Percentiles rank a stretch among this genome's conserved stretches.
Evolutionary conservation across 2,113 vertebrate species (phyloP).

Genomic region (Vireo altiloquus): DNA sequence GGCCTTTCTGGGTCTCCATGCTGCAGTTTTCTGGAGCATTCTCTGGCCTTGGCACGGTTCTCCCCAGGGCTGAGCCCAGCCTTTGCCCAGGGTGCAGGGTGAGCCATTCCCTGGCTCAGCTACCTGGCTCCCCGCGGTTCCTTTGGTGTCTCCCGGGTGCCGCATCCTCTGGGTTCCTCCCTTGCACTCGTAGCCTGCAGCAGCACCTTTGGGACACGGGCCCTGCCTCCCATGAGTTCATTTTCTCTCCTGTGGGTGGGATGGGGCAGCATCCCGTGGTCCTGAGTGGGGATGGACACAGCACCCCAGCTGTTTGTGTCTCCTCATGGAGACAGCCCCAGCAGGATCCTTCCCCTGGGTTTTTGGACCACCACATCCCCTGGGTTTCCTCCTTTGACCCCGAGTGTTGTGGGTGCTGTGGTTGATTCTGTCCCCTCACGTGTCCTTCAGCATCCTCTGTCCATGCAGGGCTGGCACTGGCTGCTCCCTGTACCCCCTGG

Average conservation of each 20-base stretch:
- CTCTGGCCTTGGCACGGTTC: not conserved
- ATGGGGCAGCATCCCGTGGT: not conserved
- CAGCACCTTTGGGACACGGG: fast-evolving
- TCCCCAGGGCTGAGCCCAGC: not conserved
- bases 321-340: fast-evolving
- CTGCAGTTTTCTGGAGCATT: not conserved
- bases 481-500: not conserved
- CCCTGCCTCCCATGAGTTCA: fast-evolving
- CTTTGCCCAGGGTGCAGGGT: not conserved
- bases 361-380: not conserved
- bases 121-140: fast-evolving
- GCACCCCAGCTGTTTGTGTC: fast-evolving
- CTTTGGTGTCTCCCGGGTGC: fast-evolving
- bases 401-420: fast-evolving
- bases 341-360: not conserved
- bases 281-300: not conserved
- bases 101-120: not conserved
- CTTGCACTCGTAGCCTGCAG: fast-evolving
- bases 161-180: fast-evolving
- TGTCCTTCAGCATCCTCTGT: not conserved
- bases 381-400: not conserved
- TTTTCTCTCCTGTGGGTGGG: fast-evolving
- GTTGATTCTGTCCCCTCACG: not conserved
- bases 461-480: fast-evolving
- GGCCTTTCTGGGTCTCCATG: fast-evolving